phyloP scores from a whole-genome alignment of 2,888 invertebrate genomes.

The Teleogryllus oceanicus region DNA sequence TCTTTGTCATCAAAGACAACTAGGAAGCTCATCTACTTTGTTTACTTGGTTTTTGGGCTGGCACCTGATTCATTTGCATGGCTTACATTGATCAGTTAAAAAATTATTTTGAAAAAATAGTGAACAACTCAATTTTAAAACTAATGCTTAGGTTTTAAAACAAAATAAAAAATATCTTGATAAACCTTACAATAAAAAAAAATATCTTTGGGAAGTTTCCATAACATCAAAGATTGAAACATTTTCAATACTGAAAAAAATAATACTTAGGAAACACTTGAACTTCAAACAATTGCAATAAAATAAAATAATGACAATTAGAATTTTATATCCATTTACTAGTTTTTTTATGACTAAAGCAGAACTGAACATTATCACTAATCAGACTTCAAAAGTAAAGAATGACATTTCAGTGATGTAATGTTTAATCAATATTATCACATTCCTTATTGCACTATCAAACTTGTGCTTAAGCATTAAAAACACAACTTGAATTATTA shows the following conservation, averaged over 20 bases:
- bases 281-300: neutral
- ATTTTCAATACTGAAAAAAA: neutral
- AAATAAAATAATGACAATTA: neutral
- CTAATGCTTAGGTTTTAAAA: too few relatives aligned
- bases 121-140: too few relatives aligned
- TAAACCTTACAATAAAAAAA: too few relatives aligned
- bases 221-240: neutral
- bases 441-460: conserved; percentile 3
- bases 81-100: too few relatives aligned
- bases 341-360: neutral
- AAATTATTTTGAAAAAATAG: too few relatives aligned
- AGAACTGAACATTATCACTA: neutral
- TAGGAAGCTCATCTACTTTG: conserved; percentile 18
- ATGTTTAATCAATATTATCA: neutral
- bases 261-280: neutral
- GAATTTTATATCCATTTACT: neutral
- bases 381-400: neutral
- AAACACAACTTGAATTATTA: neutral
- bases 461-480: neutral
- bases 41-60: neutral
- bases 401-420: neutral
- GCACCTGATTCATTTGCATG: too few relatives aligned
- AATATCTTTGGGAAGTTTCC: neutral
- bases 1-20: neutral
- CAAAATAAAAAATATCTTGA: too few relatives aligned